Evolutionary conservation across 2,113 vertebrate genomes (phyloP), one percentile per base, ranked within the genome.

Genomic region (Chrysemys picta): DNA sequence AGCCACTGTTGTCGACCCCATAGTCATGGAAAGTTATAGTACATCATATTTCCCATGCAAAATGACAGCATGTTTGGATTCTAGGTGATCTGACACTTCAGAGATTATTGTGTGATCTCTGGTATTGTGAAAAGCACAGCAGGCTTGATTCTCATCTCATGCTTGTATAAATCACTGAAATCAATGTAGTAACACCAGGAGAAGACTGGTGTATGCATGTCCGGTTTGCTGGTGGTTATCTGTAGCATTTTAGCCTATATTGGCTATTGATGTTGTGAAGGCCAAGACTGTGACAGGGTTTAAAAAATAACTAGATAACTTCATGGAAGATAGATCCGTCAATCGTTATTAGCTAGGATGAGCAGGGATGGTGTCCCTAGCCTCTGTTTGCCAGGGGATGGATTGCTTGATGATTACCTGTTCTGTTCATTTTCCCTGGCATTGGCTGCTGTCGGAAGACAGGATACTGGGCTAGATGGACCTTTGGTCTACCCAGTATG

Each of bases 1-100:
- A 72, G 69, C 17, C 17, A 19, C 49, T 85, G 57, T 10, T 16
- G 53, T 0, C 0, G 22, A 3, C 22, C 0, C 0, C 3, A 52
- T 5, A 14, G 29, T 59, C 47, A 13, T 0, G 0, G 81, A 62
- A 79, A 22, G 16, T 29, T 17, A 1, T 5, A 6, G 42, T 0
- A 0, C 11, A 45, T 5, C 8, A 2, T 50, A 35, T 5, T 1
- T 80, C 1, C 35, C 35, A 72, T 0, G 27, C 80, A 29, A 13
- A 78, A 50, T 89, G 69, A 0, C 4, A 35, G 7, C 29, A 38
- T 25, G 5, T 19, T 6, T 38, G 42, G 59, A 84, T 4, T 38
- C 82, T 38, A 56, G 13, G 31, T 72, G 79, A 8, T 42, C n/a
- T 10, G 42, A 62, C 50, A 12, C 53, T 19, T 13, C 3, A 50